Percentiles rank a stretch among this genome's conserved stretches.
These are phyloP conservation scores for Samia ricini DNA, from an alignment of 1,140 invertebrate genomes.

Conservation along the genomic window DNA sequence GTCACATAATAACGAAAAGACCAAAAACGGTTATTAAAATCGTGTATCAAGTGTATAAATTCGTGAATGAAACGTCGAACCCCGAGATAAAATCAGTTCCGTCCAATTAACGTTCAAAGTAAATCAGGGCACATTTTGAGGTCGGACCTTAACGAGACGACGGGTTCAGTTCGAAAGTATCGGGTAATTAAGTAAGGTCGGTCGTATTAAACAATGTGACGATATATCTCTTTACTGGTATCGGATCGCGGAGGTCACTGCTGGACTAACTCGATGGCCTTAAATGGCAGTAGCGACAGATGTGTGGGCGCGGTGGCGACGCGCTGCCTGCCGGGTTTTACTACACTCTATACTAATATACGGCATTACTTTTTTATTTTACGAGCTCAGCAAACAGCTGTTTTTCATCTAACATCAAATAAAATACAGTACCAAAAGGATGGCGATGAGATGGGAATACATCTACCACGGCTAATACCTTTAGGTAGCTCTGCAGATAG, in stretches of 20 bases:
- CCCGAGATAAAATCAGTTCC: conserved; percentile 11
- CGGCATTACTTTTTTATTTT: background rate
- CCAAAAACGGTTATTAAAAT: conserved; percentile 1
- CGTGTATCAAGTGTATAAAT: conserved; percentile 7
- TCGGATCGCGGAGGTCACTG: conserved; percentile 12
- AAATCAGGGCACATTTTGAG: conserved; percentile 31
- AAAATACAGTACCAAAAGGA: no score
- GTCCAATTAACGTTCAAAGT: conserved; percentile 34
- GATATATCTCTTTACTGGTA: conserved; percentile 1
- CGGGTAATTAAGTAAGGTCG: conserved; percentile 31
- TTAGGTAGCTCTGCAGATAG: no score
- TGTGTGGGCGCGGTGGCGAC: conserved; percentile 25
- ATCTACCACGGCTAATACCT: no score
- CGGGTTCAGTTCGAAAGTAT: conserved; percentile 34
- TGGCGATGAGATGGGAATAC: no score
- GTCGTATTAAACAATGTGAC: conserved; percentile 27
- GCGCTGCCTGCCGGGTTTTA: conserved; percentile 19
- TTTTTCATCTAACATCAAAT: no score
- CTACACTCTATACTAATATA: background rate
- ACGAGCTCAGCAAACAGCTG: no score
- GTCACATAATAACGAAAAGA: background rate
- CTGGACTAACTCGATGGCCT: conserved; percentile 17
- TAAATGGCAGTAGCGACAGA: conserved; percentile 20
- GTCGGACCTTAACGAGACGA: conserved; percentile 26
- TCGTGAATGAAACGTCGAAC: conserved; percentile 4